A percentile compares a stretch with the other conserved stretches of the same genome.
Evolutionary conservation across 37 sponge, comb jelly and placozoan genomes (phyloP).

Genomic region (Hormiphora californensis): DNA sequence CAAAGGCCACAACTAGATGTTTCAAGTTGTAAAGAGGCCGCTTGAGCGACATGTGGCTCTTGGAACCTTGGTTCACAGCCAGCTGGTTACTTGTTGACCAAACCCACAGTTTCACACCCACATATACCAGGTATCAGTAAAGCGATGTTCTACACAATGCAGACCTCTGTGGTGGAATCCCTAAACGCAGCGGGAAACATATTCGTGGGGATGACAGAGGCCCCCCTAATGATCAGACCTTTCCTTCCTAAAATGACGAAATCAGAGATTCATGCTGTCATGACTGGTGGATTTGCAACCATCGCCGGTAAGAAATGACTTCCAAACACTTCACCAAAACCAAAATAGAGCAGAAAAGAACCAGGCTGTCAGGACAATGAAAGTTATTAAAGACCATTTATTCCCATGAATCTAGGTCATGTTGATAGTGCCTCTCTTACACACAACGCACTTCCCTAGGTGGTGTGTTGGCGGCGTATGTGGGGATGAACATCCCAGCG

Average conservation of each 20-base stretch:
- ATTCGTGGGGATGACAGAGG: conserved; percentile 55
- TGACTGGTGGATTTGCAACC: conserved; percentile 56
- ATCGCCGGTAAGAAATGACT: conserved; percentile 53
- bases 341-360: too few species aligned
- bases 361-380: too few species aligned
- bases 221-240: conserved; percentile 57
- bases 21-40: too few species aligned
- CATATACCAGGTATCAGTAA: conserved; percentile 43
- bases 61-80: too few species aligned
- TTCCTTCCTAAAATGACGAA: conserved; percentile 47
- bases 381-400: too few species aligned
- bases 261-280: conserved; percentile 55
- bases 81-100: too few species aligned
- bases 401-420: too few species aligned
- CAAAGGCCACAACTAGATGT: too few species aligned
- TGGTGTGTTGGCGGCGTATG: conserved; percentile 49
- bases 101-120: too few species aligned
- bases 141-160: conserved; percentile 54
- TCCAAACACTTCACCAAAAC: too few species aligned
- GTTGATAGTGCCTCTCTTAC: neutral
- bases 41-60: too few species aligned
- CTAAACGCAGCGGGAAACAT: conserved; percentile 57
- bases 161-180: conserved; percentile 55
- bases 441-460: neutral
- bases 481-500: conserved; percentile 47